Base-by-base conservation (phyloP, 2,888 invertebrate genomes). In the Nomada ferruginata region DNA sequence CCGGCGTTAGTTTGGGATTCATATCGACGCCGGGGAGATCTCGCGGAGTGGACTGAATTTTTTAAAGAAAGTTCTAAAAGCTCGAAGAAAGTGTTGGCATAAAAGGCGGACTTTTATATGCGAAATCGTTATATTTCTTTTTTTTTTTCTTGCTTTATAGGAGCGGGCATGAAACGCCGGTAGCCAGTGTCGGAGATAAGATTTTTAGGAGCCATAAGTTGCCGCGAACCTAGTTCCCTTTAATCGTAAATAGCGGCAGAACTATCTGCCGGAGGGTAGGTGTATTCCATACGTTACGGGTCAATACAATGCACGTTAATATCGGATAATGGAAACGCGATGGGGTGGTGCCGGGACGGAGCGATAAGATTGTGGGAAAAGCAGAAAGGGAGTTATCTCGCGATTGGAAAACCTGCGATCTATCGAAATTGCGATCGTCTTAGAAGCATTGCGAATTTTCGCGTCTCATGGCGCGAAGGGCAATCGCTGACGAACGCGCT, bases 311-410 rank as follows among this genome's bases (percentile, higher is more conserved):
- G 53, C 18, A 23, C 63, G 65, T 61, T 79, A 61, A 59, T 70
- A 73, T 61, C 55, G 23, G 55, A 76, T 75, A 79, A 53, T 73
- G 74, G 74, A 55, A 23, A 55, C 52, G 26, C 60, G 76, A 76
- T 68, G 36, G 36, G 36, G 61, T 18, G 44, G 20, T n/a, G 23
- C 18, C 42, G 18, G 13, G 29, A 0, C 42, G 10, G 29, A 1
- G 36, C 42, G 55, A 44, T 82, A 77, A 79, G 84, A 82, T 74
- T 53, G 60, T 52, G 15, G 59, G 53, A 78, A 64, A 60, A 55
- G 47, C 23, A n/a, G 11, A 57, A 75, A 59, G 3, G 50, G 65
- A 76, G 23, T 59, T 65, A 80, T 78, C 50, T 50, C 65, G 63
- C 53, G 63, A 72, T 74, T 53, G 55, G 68, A 20, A 60, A 65